Evolutionary conservation across 2,113 vertebrate genomes (phyloP), one percentile per base, ranked within the genome.

Genomic region (Erpornis zantholeuca): DNA sequence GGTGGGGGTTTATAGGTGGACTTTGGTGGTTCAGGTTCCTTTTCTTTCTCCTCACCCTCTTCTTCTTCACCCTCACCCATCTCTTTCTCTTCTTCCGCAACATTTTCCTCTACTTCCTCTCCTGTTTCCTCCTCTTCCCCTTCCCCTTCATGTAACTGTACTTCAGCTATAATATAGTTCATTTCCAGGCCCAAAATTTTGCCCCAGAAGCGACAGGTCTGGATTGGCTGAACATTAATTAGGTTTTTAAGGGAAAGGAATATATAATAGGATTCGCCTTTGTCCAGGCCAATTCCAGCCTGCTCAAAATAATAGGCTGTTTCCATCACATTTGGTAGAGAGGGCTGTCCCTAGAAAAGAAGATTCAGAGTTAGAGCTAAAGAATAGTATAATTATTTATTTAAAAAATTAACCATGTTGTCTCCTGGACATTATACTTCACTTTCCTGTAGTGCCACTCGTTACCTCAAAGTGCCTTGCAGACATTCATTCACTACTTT

Each of bases 161-260:
- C 98, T 97, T 99, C 99, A 38, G 99, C 99, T 70, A 99, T 86
- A 72, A 99, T 97, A 38, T 99, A 99, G 97, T 98, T 99, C 92
- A 94, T 97, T 79, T 98, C 97, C 36, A 96, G 96, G 25, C 99
- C 99, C 81, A 99, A 88, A 83, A 99, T 98, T 94, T 99, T 99
- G 16, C 99, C 99, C 99, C 99, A 99, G 92, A 99, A 98, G 54
- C 98, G 98, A 86, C 99, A 99, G 49, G 57, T 98, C 69, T 98
- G 98, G 75, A 99, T 96, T 29, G 97, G 97, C 45, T 99, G 98
- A 3, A 90, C 97, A 56, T 97, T 98, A 33, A 98, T 96, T 21
- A 99, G 98, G 33, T 98, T 98, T 84, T 99, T 99, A 76, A 99
- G 97, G 14, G 99, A 98, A 57, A 99, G 98, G 79, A 98, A 98